Percentiles rank a stretch among this genome's conserved stretches.
Evolutionary conservation across 2,888 invertebrate species (phyloP).

Genomic region (Drosophila melanosoma): DNA sequence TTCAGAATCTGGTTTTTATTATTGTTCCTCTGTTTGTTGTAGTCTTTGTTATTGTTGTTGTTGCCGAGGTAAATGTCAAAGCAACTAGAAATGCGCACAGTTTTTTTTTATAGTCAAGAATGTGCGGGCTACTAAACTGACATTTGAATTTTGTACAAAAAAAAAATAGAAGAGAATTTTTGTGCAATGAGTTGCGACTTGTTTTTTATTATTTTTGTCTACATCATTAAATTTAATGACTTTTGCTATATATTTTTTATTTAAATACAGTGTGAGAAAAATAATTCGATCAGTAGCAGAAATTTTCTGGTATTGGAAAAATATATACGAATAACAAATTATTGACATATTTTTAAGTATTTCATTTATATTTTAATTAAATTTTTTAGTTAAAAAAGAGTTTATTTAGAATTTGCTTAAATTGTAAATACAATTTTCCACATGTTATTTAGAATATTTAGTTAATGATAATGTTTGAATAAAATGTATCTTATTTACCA

Average conservation of each 20-base stretch:
- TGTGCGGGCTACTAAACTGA: constrained; percentile 40
- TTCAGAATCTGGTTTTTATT: constrained; percentile 7
- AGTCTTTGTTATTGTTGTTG: constrained; percentile 2
- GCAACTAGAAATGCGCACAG: constrained; percentile 32
- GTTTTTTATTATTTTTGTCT: neutral
- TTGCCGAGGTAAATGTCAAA: constrained; percentile 33
- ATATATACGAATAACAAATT: neutral
- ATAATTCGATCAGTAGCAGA: neutral
- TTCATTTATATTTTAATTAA: neutral
- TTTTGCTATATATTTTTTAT: neutral
- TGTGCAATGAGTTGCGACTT: neutral
- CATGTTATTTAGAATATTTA: no score
- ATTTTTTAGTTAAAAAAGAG: no score
- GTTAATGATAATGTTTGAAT: no score
- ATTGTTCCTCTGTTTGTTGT: neutral
- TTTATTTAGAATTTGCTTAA: no score
- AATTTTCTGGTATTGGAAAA: neutral
- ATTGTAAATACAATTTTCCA: no score
- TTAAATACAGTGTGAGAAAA: neutral
- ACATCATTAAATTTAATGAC: neutral
- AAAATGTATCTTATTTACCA: no score
- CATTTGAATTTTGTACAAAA: constrained; percentile 27
- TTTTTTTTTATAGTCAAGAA: constrained; percentile 43
- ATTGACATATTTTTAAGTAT: neutral
- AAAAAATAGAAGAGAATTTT: neutral